phyloP scores from a whole-genome alignment of 92 coral and sea anemone genomes.

The Porites evermanni region DNA sequence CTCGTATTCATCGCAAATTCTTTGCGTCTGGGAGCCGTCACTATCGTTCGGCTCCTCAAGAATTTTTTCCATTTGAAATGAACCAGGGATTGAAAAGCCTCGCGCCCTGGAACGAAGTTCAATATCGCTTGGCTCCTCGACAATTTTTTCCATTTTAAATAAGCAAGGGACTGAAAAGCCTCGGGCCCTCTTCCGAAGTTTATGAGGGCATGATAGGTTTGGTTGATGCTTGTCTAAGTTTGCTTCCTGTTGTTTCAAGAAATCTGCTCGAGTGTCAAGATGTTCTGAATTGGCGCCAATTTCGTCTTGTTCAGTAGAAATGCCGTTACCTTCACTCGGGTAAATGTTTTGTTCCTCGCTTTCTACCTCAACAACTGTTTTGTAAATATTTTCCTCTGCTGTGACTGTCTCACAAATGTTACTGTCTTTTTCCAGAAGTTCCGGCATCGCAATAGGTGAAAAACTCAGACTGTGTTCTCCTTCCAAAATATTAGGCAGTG shows the following conservation, averaged over 20 bases:
- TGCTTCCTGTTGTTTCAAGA: not conserved
- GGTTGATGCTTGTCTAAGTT: not conserved
- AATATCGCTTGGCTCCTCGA: no score
- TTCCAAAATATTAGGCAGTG: conserved; percentile 16
- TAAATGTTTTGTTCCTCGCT: not conserved
- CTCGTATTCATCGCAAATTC: not conserved
- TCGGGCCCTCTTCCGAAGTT: not conserved
- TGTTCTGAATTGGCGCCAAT: not conserved
- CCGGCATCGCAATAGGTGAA: not conserved
- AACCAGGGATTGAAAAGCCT: conserved; percentile 43
- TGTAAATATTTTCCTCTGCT: not conserved
- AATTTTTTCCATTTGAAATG: conserved; percentile 42
- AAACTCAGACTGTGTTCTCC: not conserved
- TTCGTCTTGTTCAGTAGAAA: not conserved
- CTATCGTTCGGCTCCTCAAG: conserved; percentile 45
- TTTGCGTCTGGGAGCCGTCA: not conserved
- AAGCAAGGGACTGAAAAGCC: conserved; percentile 43
- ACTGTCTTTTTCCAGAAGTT: not conserved
- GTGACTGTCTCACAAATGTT: not conserved
- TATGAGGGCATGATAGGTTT: not conserved
- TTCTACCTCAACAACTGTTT: not conserved
- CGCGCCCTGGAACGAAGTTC: not conserved
- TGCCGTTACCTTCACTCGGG: not conserved
- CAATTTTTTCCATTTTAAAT: conserved; percentile 40
- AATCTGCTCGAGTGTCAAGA: not conserved